These are phyloP conservation scores for Ramazzottius varieornatus DNA, from an alignment of 2,888 invertebrate genomes.

Conservation along the genomic window DNA sequence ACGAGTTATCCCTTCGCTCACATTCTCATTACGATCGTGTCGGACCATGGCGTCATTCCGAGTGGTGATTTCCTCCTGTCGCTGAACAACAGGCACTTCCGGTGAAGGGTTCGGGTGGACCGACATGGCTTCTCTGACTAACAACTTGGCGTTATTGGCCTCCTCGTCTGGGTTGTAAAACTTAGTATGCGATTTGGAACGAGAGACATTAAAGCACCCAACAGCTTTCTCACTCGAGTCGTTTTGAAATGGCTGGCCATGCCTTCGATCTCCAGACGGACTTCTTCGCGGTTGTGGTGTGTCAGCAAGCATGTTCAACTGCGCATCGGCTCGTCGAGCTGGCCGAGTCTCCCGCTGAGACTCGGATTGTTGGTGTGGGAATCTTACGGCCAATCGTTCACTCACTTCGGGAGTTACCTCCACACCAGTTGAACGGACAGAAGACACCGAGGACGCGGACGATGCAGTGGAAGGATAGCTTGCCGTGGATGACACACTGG, in stretches of 20 bases:
- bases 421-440: too few species aligned
- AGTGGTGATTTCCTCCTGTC: too few species aligned
- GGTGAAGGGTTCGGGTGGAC: too few species aligned
- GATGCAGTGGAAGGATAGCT: background rate
- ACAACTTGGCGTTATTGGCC: background rate
- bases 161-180: background rate
- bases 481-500: background rate
- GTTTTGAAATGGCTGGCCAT: background rate
- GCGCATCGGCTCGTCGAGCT: background rate
- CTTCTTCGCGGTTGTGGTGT: background rate
- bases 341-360: background rate
- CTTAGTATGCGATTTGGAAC: too few species aligned
- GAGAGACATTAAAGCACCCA: too few species aligned
- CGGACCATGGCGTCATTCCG: too few species aligned
- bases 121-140: background rate
- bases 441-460: too few species aligned
- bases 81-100: too few species aligned
- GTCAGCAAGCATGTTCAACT: background rate
- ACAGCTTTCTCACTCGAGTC: background rate
- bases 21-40: too few species aligned
- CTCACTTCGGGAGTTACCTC: too few species aligned
- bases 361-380: background rate
- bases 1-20: too few species aligned
- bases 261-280: background rate
- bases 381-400: too few species aligned